A percentile compares a stretch with the other conserved stretches of the same genome.
Evolutionary conservation across 1,140 invertebrate genomes (phyloP).

Genomic region (Cyclargus thomasi): DNA sequence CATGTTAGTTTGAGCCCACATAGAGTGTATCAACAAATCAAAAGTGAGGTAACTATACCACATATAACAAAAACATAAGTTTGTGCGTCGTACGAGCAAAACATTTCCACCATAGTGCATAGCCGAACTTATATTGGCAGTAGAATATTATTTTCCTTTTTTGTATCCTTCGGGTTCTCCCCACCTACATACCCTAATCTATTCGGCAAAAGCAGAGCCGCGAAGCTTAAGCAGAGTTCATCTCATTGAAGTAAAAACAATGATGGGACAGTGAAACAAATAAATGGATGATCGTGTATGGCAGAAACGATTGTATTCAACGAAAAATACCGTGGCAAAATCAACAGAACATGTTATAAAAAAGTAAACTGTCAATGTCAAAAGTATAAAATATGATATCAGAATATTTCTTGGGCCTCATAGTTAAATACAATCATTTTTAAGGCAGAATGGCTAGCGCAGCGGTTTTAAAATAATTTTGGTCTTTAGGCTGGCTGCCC

Average conservation of each 20-base stretch:
- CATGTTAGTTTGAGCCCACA: background rate
- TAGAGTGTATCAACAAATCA: background rate
- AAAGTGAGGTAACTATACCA: background rate
- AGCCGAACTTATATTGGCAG: background rate
- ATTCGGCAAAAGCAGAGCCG: constrained; percentile 29
- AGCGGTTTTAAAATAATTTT: constrained; percentile 28
- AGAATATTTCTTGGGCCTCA: background rate
- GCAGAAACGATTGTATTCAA: constrained; percentile 29
- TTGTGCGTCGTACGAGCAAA: background rate
- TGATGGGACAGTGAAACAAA: constrained; percentile 26
- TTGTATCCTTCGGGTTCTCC: background rate
- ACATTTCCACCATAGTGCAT: background rate
- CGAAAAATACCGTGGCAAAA: background rate
- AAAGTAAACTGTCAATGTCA: background rate
- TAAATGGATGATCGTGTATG: constrained; percentile 25
- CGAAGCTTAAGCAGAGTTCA: constrained; percentile 27
- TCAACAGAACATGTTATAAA: background rate
- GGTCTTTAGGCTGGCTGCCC: constrained; percentile 60
- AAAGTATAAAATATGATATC: background rate
- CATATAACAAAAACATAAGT: background rate
- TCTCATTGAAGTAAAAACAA: constrained; percentile 27
- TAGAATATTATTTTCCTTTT: background rate
- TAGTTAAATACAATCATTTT: constrained; percentile 49
- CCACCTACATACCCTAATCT: background rate
- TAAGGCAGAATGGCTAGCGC: constrained; percentile 57